These are phyloP conservation scores for Anastrepha ludens DNA, from an alignment of 1,140 invertebrate genomes.

Conservation along the genomic window DNA sequence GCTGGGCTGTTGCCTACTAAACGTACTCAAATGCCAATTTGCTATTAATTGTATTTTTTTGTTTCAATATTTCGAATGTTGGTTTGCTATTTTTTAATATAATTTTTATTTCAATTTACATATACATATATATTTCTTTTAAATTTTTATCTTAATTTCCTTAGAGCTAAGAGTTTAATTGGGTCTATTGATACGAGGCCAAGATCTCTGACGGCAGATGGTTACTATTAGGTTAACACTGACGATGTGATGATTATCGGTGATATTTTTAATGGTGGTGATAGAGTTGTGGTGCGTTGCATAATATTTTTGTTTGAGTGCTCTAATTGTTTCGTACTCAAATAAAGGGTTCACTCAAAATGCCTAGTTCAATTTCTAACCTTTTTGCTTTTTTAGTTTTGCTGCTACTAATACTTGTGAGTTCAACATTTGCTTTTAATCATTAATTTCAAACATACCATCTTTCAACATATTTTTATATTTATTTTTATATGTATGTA, in stretches of 20 bases:
- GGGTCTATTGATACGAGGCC: constrained; percentile 70
- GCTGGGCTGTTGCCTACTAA: background rate
- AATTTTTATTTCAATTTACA: constrained; percentile 59
- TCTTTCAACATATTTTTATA: background rate
- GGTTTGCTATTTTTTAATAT: constrained; percentile 16
- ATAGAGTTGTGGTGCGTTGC: constrained; percentile 39
- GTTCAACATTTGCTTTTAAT: background rate
- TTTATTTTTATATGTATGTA: background rate
- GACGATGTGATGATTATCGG: background rate
- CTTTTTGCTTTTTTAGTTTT: background rate
- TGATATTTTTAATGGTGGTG: constrained; percentile 38
- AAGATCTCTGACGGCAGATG: constrained; percentile 73
- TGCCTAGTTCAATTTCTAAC: background rate
- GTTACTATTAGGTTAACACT: constrained; percentile 71
- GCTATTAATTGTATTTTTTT: background rate
- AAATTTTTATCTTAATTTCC: constrained; percentile 58
- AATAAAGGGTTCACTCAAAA: background rate
- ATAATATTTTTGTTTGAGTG: constrained; percentile 31
- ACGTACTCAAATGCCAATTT: background rate
- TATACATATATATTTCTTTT: constrained; percentile 61
- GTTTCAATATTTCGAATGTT: background rate
- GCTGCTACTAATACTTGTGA: constrained; percentile 20
- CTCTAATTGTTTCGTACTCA: background rate
- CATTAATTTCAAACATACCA: background rate
- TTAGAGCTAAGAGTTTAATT: constrained; percentile 66